A percentile compares a stretch with the other conserved stretches of the same genome.
phyloP scores from a whole-genome alignment of 2,888 invertebrate species.

The Agonum fuliginosum region DNA sequence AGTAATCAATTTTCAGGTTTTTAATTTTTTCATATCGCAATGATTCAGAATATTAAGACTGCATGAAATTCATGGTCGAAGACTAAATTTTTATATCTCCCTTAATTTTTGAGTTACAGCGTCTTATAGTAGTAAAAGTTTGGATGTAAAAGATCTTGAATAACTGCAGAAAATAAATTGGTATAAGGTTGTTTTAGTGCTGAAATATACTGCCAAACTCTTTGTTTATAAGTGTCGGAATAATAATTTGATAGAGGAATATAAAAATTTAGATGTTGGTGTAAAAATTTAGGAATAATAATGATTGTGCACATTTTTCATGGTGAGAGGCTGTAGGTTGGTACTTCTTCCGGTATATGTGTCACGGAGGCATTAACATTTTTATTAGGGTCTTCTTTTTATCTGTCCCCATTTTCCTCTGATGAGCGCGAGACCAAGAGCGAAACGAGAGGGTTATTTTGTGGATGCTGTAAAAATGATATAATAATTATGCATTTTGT shows the following conservation, averaged over 20 bases:
- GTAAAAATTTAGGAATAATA: slow-evolving; percentile 39
- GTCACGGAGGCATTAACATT: slow-evolving; percentile 52
- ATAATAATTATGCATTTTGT: slow-evolving; percentile 51
- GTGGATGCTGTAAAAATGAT: slow-evolving; percentile 47
- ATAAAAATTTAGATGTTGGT: slow-evolving; percentile 28
- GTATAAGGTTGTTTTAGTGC: too few species aligned
- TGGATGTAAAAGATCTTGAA: too few species aligned
- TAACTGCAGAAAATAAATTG: too few species aligned
- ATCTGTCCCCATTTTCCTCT: slow-evolving; percentile 46
- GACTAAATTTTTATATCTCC: too few species aligned
- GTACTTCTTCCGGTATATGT: slow-evolving; percentile 41
- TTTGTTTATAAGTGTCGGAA: slow-evolving; percentile 9
- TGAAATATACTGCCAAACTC: neutral
- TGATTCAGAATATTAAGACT: too few species aligned
- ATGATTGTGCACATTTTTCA: slow-evolving; percentile 36
- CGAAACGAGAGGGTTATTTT: slow-evolving; percentile 48
- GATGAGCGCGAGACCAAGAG: slow-evolving; percentile 45
- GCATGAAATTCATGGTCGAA: too few species aligned
- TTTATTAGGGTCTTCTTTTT: slow-evolving; percentile 54
- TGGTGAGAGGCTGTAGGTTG: neutral
- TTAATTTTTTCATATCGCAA: too few species aligned
- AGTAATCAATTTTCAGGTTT: too few species aligned
- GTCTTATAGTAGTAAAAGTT: too few species aligned
- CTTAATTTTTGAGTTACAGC: too few species aligned
- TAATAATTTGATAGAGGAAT: slow-evolving; percentile 30